Conservation (phyloP, 2,888 invertebrate genomes). For the Eudasyphora cyanicolor region DNA sequence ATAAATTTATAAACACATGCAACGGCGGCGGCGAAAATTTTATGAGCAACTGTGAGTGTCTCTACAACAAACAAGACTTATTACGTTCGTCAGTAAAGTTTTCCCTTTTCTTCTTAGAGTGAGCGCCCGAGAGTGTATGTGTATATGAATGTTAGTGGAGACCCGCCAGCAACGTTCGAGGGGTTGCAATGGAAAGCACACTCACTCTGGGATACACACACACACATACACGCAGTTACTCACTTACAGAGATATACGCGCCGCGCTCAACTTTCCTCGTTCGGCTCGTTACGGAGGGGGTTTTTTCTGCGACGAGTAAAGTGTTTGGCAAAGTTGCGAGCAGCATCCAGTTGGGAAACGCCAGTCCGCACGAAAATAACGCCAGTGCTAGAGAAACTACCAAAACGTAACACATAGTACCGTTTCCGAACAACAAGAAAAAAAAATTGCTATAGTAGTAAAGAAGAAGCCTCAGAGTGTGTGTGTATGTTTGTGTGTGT, state of each 20-base stretch:
- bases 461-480: no score
- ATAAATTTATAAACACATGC: conserved; percentile 58
- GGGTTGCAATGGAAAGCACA: conserved; percentile 38
- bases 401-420: conserved; percentile 33
- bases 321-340: conserved; percentile 67
- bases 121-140: conserved; percentile 30
- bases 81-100: conserved; percentile 54
- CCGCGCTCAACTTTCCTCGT: conserved; percentile 34
- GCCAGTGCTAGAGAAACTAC: conserved; percentile 25
- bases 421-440: conserved; percentile 40
- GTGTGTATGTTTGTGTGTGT: no score
- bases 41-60: neutral
- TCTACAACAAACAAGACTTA: neutral
- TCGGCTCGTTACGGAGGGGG: conserved; percentile 7
- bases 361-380: conserved; percentile 66
- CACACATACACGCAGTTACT: conserved; percentile 25
- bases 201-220: conserved; percentile 4
- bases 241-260: no score
- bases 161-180: neutral
- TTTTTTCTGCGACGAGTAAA: conserved; percentile 59
- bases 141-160: conserved; percentile 3
- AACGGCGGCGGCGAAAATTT: conserved; percentile 57
- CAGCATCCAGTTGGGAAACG: conserved; percentile 79
- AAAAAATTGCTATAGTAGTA: conserved; percentile 45
- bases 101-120: conserved; percentile 22